phyloP scores from a whole-genome alignment of 1,140 invertebrate species.

The Tribolium castaneum region DNA sequence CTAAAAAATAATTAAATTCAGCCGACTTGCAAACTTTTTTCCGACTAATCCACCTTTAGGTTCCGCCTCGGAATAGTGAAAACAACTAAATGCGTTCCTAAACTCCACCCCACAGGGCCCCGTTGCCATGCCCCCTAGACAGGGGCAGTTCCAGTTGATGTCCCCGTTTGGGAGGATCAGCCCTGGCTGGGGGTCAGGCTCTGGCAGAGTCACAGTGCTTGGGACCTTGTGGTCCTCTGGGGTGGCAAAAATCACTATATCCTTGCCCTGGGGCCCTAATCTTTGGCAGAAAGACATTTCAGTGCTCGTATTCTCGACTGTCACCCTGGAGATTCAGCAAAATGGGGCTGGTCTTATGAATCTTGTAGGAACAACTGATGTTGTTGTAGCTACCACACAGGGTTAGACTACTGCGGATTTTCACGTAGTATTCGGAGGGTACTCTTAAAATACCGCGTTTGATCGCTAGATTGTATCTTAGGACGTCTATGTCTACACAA shows the following conservation, averaged over 20 bases:
- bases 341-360: constrained; percentile 68
- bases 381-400: constrained; percentile 68
- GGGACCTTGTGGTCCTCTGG: constrained; percentile 82
- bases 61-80: constrained; percentile 82
- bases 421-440: constrained; percentile 67
- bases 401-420: constrained; percentile 69
- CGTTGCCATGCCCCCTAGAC: constrained; percentile 94
- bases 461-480: constrained; percentile 67
- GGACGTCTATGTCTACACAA: constrained; percentile 67
- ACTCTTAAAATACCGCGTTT: constrained; percentile 70
- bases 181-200: constrained; percentile 80
- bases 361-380: constrained; percentile 66
- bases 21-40: constrained; percentile 41
- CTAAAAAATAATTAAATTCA: constrained; percentile 60
- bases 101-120: constrained; percentile 95
- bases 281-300: constrained; percentile 66
- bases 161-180: constrained; percentile 87
- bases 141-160: constrained; percentile 98
- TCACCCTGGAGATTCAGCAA: constrained; percentile 61
- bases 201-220: constrained; percentile 77
- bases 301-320: constrained; percentile 61
- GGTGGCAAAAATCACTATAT: constrained; percentile 85
- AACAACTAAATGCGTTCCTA: constrained; percentile 93
- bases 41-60: constrained; percentile 65
- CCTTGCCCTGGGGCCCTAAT: constrained; percentile 75